phyloP scores from a whole-genome alignment of 2,797 vertebrate genomes.

The Oophaga sylvatica region DNA sequence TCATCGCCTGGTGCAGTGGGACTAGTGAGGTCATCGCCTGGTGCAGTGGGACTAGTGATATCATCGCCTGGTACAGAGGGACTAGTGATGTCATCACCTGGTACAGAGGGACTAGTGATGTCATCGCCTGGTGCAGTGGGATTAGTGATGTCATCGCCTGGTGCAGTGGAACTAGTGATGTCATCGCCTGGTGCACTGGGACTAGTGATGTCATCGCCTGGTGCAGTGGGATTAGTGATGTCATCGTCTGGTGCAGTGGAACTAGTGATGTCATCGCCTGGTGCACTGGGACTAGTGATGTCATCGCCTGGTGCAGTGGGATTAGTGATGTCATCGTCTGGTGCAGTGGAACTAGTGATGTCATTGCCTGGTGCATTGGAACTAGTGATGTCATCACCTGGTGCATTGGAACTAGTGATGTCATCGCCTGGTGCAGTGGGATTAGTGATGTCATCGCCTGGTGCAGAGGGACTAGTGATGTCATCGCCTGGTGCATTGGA shows the following conservation, averaged over 20 bases:
- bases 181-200: not conserved
- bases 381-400: not conserved
- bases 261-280: not conserved
- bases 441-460: not conserved
- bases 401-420: not conserved
- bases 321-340: no score
- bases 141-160: no score
- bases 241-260: not conserved
- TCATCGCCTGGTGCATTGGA: not conserved
- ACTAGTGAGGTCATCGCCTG: no score
- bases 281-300: not conserved
- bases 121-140: no score
- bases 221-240: not conserved
- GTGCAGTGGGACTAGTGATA: no score
- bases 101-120: no score
- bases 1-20: no score
- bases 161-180: not conserved
- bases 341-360: not conserved
- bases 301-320: not conserved
- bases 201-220: not conserved
- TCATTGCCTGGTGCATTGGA: not conserved
- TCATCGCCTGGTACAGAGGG: no score
- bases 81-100: no score
- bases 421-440: not conserved
- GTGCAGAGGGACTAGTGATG: not conserved